Evolutionary conservation across 2,797 vertebrate species (phyloP).

Genomic region (Perodicticus potto): DNA sequence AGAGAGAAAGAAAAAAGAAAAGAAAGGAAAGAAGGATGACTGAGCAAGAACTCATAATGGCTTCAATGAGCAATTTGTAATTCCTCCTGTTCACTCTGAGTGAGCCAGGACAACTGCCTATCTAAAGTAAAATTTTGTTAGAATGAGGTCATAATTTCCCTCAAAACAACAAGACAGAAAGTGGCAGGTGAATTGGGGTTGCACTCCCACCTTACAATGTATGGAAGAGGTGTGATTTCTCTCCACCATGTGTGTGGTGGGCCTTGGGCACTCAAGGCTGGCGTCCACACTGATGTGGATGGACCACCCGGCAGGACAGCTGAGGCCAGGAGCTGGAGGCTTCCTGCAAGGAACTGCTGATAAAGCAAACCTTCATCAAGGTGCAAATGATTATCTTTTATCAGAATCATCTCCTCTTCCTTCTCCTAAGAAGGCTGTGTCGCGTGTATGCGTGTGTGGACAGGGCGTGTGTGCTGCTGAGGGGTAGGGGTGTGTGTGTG

Average conservation of each 20-base stretch:
- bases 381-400: background rate
- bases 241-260: fast-evolving
- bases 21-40: background rate
- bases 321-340: background rate
- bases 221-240: background rate
- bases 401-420: background rate
- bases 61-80: background rate
- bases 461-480: background rate
- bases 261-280: background rate
- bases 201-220: background rate
- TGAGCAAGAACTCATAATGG: background rate
- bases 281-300: fast-evolving
- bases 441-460: background rate
- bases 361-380: background rate
- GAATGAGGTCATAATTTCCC: background rate
- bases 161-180: constrained; percentile 1
- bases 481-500: background rate
- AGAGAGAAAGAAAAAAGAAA: fast-evolving
- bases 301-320: background rate
- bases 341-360: background rate
- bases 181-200: background rate
- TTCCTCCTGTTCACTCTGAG: background rate
- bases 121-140: background rate
- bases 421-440: background rate
- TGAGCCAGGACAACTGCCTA: background rate